Base-by-base conservation (phyloP, 2,888 invertebrate species). In the Stenurella melanura region DNA sequence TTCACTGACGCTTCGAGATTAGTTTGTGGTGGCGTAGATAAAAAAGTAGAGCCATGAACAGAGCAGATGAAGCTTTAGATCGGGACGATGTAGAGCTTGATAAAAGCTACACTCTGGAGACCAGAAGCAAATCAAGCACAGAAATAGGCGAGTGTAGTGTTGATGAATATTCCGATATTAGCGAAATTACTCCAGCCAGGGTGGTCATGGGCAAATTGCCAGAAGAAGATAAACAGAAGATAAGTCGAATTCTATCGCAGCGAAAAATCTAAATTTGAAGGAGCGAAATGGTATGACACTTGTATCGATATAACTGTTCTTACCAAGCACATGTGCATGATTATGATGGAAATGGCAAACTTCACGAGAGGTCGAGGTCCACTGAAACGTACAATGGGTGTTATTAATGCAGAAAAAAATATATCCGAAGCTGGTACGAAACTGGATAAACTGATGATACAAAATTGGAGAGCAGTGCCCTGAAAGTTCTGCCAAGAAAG, bases 291-390 rank as follows among this genome's bases (percentile, higher is more conserved):
- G 99, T 99, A 99, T 87, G 98, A 98, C 89, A 97, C 97, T n/a
- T 98, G 98, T 57, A 99, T 99, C 87, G 97, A 97, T 87, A 98
- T 99, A 86, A 98, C 99, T 88, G 98, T 98, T 85, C 92, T 99
- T 69, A 99, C 99, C 42, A 99, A 99, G 87, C 98, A 99, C 88
- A 99, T 99, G 99, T 99, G 99, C 90, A 98, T 99, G 96, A 99
- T 99, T 85, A 99, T 99, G 99, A 96, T 99, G 95, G 99, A 99
- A 91, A 99, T 99, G 99, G 99, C 99, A 1, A 99, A 99, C 90
- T 99, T 99, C 87, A 99, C 99, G 5, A 94, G 97, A 86, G 99
- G 99, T n/a, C 96, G 98, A 77, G 99, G 99, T 0, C 98, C 99
- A 0, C 91, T 99, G 21, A 99, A 99, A 90, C 98, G 98, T 0